Conservation (phyloP, 2,797 vertebrate species). For the Rhadinocentrus ornatus region DNA sequence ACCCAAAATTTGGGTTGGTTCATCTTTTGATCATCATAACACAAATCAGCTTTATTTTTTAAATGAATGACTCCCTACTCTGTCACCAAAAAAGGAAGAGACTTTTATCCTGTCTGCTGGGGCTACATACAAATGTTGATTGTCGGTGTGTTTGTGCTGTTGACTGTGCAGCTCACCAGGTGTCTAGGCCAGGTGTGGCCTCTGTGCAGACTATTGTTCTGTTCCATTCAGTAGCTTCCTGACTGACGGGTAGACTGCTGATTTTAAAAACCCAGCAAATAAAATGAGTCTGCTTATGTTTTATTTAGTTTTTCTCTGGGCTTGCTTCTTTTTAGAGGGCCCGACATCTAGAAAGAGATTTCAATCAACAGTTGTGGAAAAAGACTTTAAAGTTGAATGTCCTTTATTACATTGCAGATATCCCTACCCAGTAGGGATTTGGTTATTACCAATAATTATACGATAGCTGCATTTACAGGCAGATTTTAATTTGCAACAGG, state of each 20-base stretch:
- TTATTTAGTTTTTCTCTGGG: constrained; percentile 39
- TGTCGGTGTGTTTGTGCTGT: constrained; percentile 55
- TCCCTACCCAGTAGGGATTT: neutral
- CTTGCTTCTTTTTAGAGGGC: constrained; percentile 16
- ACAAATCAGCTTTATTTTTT: constrained; percentile 7
- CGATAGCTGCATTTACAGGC: constrained; percentile 1
- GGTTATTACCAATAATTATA: constrained; percentile 8
- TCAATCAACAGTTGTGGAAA: constrained; percentile 31
- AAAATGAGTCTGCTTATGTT: constrained; percentile 39
- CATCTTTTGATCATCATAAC: neutral
- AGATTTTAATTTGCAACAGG: neutral
- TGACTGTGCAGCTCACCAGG: constrained; percentile 63
- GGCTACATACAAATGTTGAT: constrained; percentile 33
- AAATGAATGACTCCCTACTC: neutral
- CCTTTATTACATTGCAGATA: constrained; percentile 11
- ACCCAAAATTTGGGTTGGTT: neutral
- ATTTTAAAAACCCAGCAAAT: constrained; percentile 44
- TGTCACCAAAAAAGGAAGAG: constrained; percentile 6
- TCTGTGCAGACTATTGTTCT: constrained; percentile 65
- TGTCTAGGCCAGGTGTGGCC: constrained; percentile 74
- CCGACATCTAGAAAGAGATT: constrained; percentile 40
- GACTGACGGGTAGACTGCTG: constrained; percentile 59
- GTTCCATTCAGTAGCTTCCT: constrained; percentile 69
- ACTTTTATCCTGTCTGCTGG: constrained; percentile 28
- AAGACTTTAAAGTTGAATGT: constrained; percentile 1